A percentile compares a stretch with the other conserved stretches of the same genome.
Conservation (phyloP, 2,888 invertebrate genomes). For the Amiota minor region DNA sequence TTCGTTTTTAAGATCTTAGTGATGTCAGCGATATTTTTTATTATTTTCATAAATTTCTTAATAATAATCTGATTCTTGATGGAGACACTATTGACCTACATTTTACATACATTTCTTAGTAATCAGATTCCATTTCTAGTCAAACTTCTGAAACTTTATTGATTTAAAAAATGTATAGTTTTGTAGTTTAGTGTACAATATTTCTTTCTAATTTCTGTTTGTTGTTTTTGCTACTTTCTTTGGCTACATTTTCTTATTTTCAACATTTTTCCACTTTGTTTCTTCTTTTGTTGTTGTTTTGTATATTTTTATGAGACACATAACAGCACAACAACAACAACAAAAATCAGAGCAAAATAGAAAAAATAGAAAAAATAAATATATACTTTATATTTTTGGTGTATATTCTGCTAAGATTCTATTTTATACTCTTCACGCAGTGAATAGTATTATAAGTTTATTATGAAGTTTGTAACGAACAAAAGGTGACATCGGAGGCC, state of each 20-base stretch:
- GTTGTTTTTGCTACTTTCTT: background rate
- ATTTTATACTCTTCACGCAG: background rate
- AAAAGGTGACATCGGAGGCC: too few species aligned
- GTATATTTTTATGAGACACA: slow-evolving; percentile 6
- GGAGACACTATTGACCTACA: too few species aligned
- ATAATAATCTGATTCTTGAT: too few species aligned
- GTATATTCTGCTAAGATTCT: slow-evolving; percentile 8
- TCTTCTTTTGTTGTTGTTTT: slow-evolving; percentile 2
- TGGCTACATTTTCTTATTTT: background rate
- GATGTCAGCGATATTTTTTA: too few species aligned
- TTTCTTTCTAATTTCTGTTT: slow-evolving; percentile 1
- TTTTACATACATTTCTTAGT: too few species aligned
- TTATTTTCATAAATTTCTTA: too few species aligned
- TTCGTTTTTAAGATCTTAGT: too few species aligned
- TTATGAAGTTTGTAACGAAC: too few species aligned
- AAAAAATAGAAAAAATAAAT: background rate
- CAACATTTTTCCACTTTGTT: background rate
- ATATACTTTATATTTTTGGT: background rate
- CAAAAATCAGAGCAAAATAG: background rate
- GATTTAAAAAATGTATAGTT: too few species aligned
- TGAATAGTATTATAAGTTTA: too few species aligned
- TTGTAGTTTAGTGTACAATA: background rate
- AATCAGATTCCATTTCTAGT: too few species aligned
- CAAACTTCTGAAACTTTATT: too few species aligned
- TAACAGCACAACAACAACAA: background rate